These are phyloP conservation scores for Eulemur coronatus DNA, from an alignment of 2,797 vertebrate species.

Conservation along the genomic window DNA sequence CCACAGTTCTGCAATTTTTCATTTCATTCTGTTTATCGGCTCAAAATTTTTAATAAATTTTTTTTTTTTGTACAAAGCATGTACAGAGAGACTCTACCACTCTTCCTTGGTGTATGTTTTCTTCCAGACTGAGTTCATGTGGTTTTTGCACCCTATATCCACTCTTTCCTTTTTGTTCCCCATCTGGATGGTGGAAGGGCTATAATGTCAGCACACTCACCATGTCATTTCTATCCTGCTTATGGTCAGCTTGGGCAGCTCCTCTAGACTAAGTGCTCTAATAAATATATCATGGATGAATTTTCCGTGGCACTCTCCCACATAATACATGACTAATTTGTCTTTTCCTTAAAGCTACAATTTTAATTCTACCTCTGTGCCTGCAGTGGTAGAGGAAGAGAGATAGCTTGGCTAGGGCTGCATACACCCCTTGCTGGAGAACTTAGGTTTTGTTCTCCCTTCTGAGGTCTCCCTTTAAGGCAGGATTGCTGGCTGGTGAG, in stretches of 20 bases:
- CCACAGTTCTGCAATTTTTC: not conserved
- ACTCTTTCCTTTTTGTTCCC: not conserved
- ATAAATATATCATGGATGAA: not conserved
- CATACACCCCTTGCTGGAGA: too few relatives aligned
- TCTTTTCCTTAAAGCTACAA: not conserved
- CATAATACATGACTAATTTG: not conserved
- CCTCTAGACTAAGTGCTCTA: not conserved
- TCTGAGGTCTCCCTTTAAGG: not conserved
- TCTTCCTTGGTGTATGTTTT: not conserved
- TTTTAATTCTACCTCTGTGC: not conserved
- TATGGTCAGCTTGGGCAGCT: not conserved
- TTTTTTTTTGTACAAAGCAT: not conserved
- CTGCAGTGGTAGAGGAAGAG: not conserved
- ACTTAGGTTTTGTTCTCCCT: not conserved
- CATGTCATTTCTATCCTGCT: not conserved
- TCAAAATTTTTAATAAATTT: not conserved
- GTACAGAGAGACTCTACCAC: not conserved
- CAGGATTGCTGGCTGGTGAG: not conserved
- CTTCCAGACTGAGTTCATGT: not conserved
- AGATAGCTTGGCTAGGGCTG: not conserved
- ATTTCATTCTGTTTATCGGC: not conserved
- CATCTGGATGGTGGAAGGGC: fast-evolving
- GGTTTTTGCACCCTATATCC: too few relatives aligned
- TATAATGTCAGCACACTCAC: not conserved
- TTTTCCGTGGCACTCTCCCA: not conserved